Evolutionary conservation across 2,888 invertebrate species (phyloP), one percentile per base, ranked within the genome.

Genomic region (Herminia tarsipennalis): DNA sequence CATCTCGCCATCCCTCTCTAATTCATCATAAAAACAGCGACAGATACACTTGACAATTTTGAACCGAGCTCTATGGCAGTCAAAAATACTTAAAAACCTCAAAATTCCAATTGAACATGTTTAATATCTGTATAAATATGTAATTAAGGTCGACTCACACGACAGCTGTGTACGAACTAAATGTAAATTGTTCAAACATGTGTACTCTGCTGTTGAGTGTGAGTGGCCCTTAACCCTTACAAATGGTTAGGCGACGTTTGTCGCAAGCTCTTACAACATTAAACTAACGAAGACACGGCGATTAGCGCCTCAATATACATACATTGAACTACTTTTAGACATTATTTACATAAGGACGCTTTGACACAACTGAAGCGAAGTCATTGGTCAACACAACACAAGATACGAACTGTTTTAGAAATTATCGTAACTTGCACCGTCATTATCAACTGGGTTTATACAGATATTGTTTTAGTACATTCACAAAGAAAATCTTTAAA

Each of bases 191-290:
- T 21, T 14, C 8, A 10, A 4, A 8, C 4, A n/a, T n/a, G 3
- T 3, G 28, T n/a, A 3, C 8, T 0, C 12, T 0, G 21, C 32
- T 14, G 48, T 27, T 4, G 5, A 8, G 8, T 51, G 42, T 22
- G 47, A 43, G 38, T 36, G 3, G 40, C 1, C 47, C 29, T 56
- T 50, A 52, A 59, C 22, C 47, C 63, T 66, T 68, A 71, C 47
- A 64, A 51, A 61, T 44, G 62, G 62, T 69, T 67, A 62, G 60
- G 70, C 59, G 63, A 58, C 58, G 12, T 48, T n/a, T 34, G 57
- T 69, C 66, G 70, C 73, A 72, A 76, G 76, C 77, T 77, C 78
- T 61, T 66, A 66, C 37, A 59, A 50, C 41, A 45, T 66, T 54
- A 61, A 22, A 29, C 58, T 66, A 66, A 64, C 56, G 56, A 63